These are phyloP conservation scores for Macrophya alboannulata DNA, from an alignment of 2,888 invertebrate genomes.

Conservation along the genomic window DNA sequence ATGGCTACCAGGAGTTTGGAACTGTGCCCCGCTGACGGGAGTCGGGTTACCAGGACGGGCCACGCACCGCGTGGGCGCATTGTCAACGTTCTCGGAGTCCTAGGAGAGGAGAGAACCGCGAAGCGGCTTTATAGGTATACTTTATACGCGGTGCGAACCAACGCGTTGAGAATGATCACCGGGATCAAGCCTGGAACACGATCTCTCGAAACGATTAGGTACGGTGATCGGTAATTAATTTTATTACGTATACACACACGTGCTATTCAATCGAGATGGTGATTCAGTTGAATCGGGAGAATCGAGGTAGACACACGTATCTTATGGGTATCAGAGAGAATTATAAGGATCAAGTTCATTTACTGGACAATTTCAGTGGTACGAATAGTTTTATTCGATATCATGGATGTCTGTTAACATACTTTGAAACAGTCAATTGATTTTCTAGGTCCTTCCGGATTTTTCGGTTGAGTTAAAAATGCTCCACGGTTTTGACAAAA, in stretches of 20 bases:
- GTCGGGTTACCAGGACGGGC: slow-evolving; percentile 50
- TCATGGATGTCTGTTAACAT: too few relatives aligned
- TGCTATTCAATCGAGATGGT: not conserved
- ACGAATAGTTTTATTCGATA: too few relatives aligned
- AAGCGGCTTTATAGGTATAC: slow-evolving; percentile 22
- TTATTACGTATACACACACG: not conserved
- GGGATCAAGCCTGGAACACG: slow-evolving; percentile 22
- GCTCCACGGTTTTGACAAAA: too few relatives aligned
- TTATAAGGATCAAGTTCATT: too few relatives aligned
- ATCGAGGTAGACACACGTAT: not conserved
- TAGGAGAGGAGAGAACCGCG: slow-evolving; percentile 19
- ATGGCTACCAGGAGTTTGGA: slow-evolving; percentile 28
- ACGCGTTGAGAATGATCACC: slow-evolving; percentile 19
- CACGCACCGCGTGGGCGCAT: slow-evolving; percentile 55
- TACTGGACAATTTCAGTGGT: too few relatives aligned
- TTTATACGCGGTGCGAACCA: not conserved
- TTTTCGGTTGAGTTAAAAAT: too few relatives aligned
- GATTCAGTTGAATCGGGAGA: not conserved
- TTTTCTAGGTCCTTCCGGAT: too few relatives aligned
- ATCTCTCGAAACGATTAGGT: not conserved
- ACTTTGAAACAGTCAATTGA: too few relatives aligned
- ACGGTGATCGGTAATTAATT: slow-evolving; percentile 28
- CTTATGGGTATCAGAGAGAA: too few relatives aligned
- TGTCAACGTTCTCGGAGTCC: slow-evolving; percentile 16
- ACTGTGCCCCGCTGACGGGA: slow-evolving; percentile 47